Evolutionary conservation across 2,113 vertebrate species (phyloP).

Genomic region (Chunga burmeisteri): DNA sequence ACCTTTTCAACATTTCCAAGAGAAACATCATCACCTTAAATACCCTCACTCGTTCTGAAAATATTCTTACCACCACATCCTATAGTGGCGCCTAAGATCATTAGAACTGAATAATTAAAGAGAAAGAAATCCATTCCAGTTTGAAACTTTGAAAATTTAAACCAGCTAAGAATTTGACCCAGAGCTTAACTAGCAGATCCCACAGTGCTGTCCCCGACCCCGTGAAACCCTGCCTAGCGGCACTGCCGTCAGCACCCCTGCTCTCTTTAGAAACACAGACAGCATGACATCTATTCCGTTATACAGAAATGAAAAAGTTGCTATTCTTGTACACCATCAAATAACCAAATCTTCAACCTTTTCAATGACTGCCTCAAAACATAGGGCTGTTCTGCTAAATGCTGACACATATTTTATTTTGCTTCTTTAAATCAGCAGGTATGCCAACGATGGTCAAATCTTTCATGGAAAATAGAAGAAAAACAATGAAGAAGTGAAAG

Average conservation of each 20-base stretch:
- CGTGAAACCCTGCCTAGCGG: fast-evolving
- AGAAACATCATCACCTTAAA: background rate
- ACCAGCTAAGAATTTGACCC: background rate
- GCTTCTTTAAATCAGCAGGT: background rate
- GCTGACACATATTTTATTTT: fast-evolving
- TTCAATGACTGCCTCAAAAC: background rate
- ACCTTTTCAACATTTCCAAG: background rate
- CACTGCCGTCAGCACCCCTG: background rate
- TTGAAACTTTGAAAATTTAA: background rate
- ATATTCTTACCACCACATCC: background rate
- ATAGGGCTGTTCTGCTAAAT: background rate
- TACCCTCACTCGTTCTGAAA: background rate
- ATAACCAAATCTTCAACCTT: background rate
- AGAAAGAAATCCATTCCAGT: background rate
- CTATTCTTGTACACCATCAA: background rate
- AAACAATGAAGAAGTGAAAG: background rate
- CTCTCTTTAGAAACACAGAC: background rate
- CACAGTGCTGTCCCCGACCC: background rate
- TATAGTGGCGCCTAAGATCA: background rate
- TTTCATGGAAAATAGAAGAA: background rate
- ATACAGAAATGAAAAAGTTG: fast-evolving
- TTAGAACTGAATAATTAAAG: background rate
- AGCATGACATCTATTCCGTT: background rate
- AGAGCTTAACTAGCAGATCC: background rate
- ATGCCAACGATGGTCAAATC: background rate